phyloP scores from a whole-genome alignment of 1,140 invertebrate genomes.

The Polypedilum pembai region DNA sequence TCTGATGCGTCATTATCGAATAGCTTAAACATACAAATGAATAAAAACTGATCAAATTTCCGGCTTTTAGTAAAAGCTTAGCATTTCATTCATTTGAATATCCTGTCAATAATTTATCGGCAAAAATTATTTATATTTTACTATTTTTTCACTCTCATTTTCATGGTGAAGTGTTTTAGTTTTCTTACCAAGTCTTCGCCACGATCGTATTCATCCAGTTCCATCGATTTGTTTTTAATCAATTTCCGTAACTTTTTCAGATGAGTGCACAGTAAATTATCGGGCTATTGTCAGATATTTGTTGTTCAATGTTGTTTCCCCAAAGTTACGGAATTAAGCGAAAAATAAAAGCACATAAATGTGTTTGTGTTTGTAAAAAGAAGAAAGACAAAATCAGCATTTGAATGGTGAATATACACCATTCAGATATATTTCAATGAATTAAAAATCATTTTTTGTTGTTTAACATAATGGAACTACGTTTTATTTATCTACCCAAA shows the following conservation, averaged over 20 bases:
- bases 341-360: background rate
- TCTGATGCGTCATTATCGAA: too few species aligned
- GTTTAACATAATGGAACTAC: background rate
- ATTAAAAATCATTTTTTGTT: background rate
- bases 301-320: background rate
- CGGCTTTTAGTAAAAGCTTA: conserved; percentile 16
- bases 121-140: background rate
- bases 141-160: background rate
- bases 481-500: background rate
- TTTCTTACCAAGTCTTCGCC: conserved; percentile 21
- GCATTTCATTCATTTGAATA: conserved; percentile 2
- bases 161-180: background rate
- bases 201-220: background rate
- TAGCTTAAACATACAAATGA: too few species aligned
- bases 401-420: background rate
- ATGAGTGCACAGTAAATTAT: conserved; percentile 22
- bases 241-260: conserved; percentile 26
- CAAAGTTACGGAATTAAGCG: background rate
- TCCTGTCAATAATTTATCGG: background rate
- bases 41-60: background rate
- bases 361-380: background rate
- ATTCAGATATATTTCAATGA: background rate
- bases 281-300: conserved; percentile 1
- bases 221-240: conserved; percentile 23
- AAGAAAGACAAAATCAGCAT: background rate